Evolutionary conservation across 2,113 vertebrate species (phyloP), one percentile per base, ranked within the genome.

Genomic region (Lichenostomus cassidix): DNA sequence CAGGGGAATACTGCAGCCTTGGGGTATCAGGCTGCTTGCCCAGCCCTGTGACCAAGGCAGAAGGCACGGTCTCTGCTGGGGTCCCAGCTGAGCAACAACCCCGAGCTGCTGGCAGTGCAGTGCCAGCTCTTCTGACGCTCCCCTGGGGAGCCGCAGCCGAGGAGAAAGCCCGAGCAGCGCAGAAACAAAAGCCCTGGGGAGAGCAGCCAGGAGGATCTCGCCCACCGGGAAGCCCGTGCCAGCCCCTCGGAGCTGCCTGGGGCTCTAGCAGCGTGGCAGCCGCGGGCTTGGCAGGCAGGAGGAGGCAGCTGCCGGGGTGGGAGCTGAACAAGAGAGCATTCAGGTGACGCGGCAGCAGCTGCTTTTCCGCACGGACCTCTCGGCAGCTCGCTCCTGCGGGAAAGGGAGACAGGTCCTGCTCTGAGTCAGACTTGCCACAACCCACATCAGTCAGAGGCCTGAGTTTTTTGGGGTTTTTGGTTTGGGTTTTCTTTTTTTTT

Each of bases 361-460:
- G 89, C 84, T 75, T 71, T 70, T 84, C 77, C 3, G 0, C 4
- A 3, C 13, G 53, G 92, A 89, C 65, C 29, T 81, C 39, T 42
- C 69, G 2, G 89, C 50, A 86, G 63, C 90, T 31, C 1, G 15
- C 69, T 90, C 52, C 81, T 64, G 77, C 3, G 28, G 83, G 91
- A 78, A 78, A 71, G 65, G 92, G 53, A 90, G 50, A 46, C 83
- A 37, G 33, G 58, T 84, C 84, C 95, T 87, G 60, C 87, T 91
- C 60, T 68, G 86, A 95, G 49, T 92, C 95, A 96, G 50, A 9
- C 85, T 83, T 4, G 19, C 93, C 89, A 92, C 92, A 84, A 44
- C 62, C 87, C 91, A 73, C 91, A 85, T 89, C 65, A 92, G 39
- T 89, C 15, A 4, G 64, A 81, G 52, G 58, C 62, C 24, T 70